phyloP scores from a whole-genome alignment of 2,888 invertebrate genomes.

The Spisula subtruncata region DNA sequence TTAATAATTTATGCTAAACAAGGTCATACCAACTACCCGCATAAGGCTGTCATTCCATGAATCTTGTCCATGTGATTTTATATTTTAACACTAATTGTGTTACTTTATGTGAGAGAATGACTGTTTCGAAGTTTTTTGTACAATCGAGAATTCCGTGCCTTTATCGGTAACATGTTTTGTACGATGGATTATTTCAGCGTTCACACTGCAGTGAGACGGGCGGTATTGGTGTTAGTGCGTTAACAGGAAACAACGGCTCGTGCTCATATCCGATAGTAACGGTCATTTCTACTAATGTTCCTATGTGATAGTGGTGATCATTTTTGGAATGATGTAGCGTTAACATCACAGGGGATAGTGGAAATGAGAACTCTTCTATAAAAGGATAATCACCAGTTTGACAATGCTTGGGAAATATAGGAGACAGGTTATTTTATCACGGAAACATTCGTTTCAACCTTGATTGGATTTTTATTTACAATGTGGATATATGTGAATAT shows the following conservation, averaged over 20 bases:
- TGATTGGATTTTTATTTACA: constrained; percentile 43
- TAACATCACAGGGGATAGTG: constrained; percentile 38
- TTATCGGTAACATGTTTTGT: neutral
- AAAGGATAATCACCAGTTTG: constrained; percentile 50
- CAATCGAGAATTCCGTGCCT: neutral
- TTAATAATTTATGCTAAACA: too few species aligned
- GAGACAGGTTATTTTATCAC: constrained; percentile 47
- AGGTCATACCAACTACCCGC: too few species aligned
- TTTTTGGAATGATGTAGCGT: constrained; percentile 20
- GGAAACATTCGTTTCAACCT: constrained; percentile 29
- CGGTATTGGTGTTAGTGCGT: constrained; percentile 16
- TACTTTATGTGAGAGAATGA: neutral
- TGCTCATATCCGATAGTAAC: neutral
- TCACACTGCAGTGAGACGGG: neutral
- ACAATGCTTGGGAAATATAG: constrained; percentile 47
- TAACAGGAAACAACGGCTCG: neutral
- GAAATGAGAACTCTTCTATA: constrained; percentile 44
- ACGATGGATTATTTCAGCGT: neutral
- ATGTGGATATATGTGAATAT: constrained; percentile 46
- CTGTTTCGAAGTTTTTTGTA: neutral
- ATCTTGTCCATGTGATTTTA: too few species aligned
- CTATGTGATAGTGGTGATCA: constrained; percentile 17
- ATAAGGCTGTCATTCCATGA: too few species aligned
- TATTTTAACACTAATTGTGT: neutral
- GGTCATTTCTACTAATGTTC: constrained; percentile 9